These are phyloP conservation scores for Drosophila auraria DNA, from an alignment of 1,140 invertebrate genomes.

Conservation along the genomic window DNA sequence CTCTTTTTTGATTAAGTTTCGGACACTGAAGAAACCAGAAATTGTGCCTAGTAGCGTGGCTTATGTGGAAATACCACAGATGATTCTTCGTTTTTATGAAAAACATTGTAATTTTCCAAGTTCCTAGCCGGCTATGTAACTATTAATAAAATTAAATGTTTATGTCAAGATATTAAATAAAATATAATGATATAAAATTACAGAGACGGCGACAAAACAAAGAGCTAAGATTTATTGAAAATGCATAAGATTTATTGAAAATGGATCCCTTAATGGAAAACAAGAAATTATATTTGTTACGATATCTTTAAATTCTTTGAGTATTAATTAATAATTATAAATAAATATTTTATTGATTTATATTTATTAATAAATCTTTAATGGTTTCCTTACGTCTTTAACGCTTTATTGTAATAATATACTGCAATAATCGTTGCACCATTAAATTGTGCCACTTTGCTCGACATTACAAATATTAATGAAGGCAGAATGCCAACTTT, in stretches of 20 bases:
- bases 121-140: no score
- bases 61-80: conserved; percentile 40
- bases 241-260: no score
- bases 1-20: conserved; percentile 36
- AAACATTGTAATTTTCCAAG: not conserved
- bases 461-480: conserved; percentile 38
- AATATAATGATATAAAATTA: not conserved
- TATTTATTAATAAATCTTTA: no score
- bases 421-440: not conserved
- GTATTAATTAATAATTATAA: no score
- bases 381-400: no score
- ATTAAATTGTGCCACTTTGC: conserved; percentile 26
- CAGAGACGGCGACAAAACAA: not conserved
- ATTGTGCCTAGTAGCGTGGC: conserved; percentile 10
- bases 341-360: no score
- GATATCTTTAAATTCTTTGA: not conserved
- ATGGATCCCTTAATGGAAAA: not conserved
- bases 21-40: conserved; percentile 3
- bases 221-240: no score
- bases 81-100: conserved; percentile 48
- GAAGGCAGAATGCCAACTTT: conserved; percentile 43
- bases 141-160: not conserved
- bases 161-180: not conserved
- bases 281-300: not conserved
- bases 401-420: not conserved